These are phyloP conservation scores for Macrostomum lignano DNA, from an alignment of 1,140 invertebrate genomes.

Conservation along the genomic window DNA sequence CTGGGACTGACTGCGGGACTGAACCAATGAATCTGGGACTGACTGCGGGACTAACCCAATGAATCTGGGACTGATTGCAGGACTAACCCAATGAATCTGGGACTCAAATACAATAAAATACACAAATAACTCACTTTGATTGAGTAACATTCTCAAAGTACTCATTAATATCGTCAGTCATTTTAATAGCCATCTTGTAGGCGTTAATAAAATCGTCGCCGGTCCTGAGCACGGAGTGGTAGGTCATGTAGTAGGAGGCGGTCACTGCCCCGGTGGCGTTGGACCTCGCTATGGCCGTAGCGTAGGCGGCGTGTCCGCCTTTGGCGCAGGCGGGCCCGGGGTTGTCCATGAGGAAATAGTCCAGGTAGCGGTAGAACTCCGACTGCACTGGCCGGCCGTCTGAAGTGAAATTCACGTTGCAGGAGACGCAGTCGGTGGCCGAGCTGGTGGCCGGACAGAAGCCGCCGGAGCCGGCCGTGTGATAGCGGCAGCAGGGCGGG, in stretches of 20 bases:
- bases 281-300: slow-evolving; percentile 14
- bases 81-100: no score
- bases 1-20: no score
- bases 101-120: no score
- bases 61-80: no score
- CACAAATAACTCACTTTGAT: no score
- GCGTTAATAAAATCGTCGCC: slow-evolving; percentile 53
- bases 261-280: slow-evolving; percentile 7
- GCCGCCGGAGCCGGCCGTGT: slow-evolving; percentile 9
- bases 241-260: slow-evolving; percentile 59
- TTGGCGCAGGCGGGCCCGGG: slow-evolving; percentile 47
- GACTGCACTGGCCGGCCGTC: slow-evolving; percentile 22
- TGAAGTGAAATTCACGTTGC: slow-evolving; percentile 12
- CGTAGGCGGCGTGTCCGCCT: slow-evolving; percentile 34
- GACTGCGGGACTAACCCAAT: no score
- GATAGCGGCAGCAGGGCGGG: slow-evolving; percentile 25
- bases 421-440: slow-evolving; percentile 11
- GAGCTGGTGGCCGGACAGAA: slow-evolving; percentile 24
- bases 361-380: slow-evolving; percentile 43
- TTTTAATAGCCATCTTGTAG: slow-evolving; percentile 39
- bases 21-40: no score
- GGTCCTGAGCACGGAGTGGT: slow-evolving; percentile 46
- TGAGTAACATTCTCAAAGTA: no score
- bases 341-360: slow-evolving; percentile 50
- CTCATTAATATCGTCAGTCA: slow-evolving; percentile 43